phyloP scores from a whole-genome alignment of 1,140 invertebrate species.

The Pachypeltis micranthus region DNA sequence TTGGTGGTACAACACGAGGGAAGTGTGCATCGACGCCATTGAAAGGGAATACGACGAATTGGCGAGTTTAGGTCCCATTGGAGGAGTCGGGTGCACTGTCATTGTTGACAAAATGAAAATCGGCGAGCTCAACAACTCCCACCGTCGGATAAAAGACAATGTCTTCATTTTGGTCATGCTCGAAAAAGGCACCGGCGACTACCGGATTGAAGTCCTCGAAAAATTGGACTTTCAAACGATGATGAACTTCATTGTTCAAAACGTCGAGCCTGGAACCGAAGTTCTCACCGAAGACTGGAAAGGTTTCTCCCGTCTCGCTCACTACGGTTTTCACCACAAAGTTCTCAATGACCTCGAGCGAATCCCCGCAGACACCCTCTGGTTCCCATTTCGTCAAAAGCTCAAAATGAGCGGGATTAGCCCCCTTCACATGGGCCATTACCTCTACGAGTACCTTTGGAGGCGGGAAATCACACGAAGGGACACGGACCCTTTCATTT shows the following conservation, averaged over 20 bases:
- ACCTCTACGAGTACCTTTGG: slow-evolving; percentile 2
- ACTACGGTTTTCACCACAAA: not conserved
- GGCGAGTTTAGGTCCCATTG: not conserved
- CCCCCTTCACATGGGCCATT: not conserved
- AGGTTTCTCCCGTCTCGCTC: not conserved
- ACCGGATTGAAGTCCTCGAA: not conserved
- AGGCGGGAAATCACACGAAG: slow-evolving; percentile 11
- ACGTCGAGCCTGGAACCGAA: not conserved
- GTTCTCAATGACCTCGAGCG: not conserved
- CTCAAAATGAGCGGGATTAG: not conserved
- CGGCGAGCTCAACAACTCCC: not conserved
- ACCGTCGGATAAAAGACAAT: not conserved
- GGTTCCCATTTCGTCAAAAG: not conserved
- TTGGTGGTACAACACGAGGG: not conserved
- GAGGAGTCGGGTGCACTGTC: not conserved
- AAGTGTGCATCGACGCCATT: not conserved
- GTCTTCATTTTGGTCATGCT: not conserved
- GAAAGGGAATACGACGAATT: not conserved
- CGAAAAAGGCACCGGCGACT: not conserved
- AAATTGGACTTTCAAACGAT: not conserved
- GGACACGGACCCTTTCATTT: slow-evolving; percentile 15
- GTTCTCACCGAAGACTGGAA: not conserved
- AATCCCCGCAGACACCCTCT: not conserved
- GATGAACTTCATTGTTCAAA: not conserved
- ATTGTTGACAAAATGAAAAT: not conserved